Conservation (phyloP, 2,113 vertebrate genomes). For the Macaca fascicularis region T2T-MFA8v1.1 NC_088386.1:96521001-96521500, state of each 20-base stretch:
- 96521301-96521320: not conserved
- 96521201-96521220: not conserved
- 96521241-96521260: not conserved
- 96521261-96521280: not conserved
- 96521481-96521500: not conserved
- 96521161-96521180: not conserved
- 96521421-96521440: not conserved
- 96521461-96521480: not conserved
- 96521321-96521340: not conserved
- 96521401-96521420: not conserved
- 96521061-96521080: slow-evolving; percentile 84
- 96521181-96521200: not conserved
- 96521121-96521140: no score
- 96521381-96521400: not conserved
- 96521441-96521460: not conserved
- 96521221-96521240: not conserved
- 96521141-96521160: not conserved
- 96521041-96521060: slow-evolving; percentile 86
- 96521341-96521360: not conserved
- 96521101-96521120: not conserved
- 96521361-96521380: not conserved
- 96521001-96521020: slow-evolving; percentile 87
- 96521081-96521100: not conserved
- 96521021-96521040: slow-evolving; percentile 89
- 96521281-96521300: not conserved